These are phyloP conservation scores for Frieseomelitta varia DNA, from an alignment of 1,140 invertebrate genomes.

Conservation along the genomic window DNA sequence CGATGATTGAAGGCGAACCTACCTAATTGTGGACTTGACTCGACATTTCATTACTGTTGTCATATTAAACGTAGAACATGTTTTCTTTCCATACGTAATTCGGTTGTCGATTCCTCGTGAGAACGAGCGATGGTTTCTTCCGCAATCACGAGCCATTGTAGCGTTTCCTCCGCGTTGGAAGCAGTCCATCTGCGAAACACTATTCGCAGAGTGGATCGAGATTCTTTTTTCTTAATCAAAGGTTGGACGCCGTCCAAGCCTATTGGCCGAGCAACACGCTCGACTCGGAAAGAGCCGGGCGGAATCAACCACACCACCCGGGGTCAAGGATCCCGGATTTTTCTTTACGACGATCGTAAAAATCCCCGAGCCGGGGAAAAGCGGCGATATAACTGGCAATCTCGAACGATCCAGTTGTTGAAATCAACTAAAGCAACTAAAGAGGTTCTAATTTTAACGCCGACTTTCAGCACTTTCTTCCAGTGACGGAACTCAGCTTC, in stretches of 20 bases:
- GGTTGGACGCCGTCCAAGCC: slow-evolving; percentile 41
- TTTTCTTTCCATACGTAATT: not conserved
- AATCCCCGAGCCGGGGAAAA: not conserved
- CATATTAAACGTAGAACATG: not conserved
- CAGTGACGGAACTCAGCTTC: not conserved
- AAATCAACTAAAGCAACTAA: not conserved
- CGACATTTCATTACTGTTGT: not conserved
- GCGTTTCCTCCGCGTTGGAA: slow-evolving; percentile 26
- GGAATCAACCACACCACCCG: not conserved
- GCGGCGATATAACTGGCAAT: not conserved
- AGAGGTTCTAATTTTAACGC: not conserved
- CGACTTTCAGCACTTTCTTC: not conserved
- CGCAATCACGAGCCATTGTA: slow-evolving; percentile 42
- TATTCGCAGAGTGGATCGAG: slow-evolving; percentile 20
- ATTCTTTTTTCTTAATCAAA: slow-evolving; percentile 28
- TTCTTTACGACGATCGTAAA: not conserved
- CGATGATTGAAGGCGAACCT: not conserved
- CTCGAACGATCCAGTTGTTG: not conserved
- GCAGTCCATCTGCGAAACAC: slow-evolving; percentile 32
- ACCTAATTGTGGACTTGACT: not conserved
- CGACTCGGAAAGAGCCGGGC: not conserved
- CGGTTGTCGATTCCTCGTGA: not conserved
- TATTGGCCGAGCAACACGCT: slow-evolving; percentile 28
- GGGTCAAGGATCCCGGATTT: slow-evolving; percentile 27
- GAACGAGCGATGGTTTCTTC: slow-evolving; percentile 3